Percentiles rank a stretch among this genome's conserved stretches.
These are phyloP conservation scores for Drosophila yakuba DNA, from an alignment of 1,140 invertebrate genomes.

Conservation along the genomic window DNA sequence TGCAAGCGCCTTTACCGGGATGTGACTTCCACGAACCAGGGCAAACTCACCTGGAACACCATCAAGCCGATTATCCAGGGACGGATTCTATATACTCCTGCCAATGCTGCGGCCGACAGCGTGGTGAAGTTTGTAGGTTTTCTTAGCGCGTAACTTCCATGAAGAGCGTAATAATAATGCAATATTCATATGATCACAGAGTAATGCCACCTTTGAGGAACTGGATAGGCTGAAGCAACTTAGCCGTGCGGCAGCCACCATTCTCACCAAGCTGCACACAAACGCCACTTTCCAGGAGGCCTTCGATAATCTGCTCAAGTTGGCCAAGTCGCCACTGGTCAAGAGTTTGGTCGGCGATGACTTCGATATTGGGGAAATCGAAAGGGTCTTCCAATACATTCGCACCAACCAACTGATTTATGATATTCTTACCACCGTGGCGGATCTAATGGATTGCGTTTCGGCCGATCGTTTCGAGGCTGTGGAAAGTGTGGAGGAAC, in stretches of 20 bases:
- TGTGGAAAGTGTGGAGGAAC: conserved; percentile 85
- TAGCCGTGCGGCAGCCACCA: conserved; percentile 41
- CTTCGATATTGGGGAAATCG: conserved; percentile 71
- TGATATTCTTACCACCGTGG: conserved; percentile 77
- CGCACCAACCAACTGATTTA: conserved; percentile 69
- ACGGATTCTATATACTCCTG: conserved; percentile 87
- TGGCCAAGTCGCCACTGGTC: conserved; percentile 80
- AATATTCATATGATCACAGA: conserved; percentile 53
- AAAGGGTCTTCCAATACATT: conserved; percentile 57
- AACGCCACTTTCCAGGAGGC: conserved; percentile 67
- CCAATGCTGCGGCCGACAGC: conserved; percentile 84
- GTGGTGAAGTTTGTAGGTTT: conserved; percentile 86
- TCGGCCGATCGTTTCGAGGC: conserved; percentile 87
- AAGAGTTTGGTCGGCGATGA: conserved; percentile 71
- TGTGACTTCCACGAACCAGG: conserved; percentile 86
- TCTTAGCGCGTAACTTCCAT: no score
- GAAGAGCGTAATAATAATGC: background rate
- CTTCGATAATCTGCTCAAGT: conserved; percentile 69
- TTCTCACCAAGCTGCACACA: conserved; percentile 64
- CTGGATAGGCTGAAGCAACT: conserved; percentile 85
- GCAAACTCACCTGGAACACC: conserved; percentile 89
- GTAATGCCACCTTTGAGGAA: conserved; percentile 87
- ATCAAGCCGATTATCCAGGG: conserved; percentile 88
- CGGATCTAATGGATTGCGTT: conserved; percentile 87
- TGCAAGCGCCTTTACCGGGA: conserved; percentile 87